Evolutionary conservation across 2,888 invertebrate species (phyloP).

Genomic region (Coremacera marginata): DNA sequence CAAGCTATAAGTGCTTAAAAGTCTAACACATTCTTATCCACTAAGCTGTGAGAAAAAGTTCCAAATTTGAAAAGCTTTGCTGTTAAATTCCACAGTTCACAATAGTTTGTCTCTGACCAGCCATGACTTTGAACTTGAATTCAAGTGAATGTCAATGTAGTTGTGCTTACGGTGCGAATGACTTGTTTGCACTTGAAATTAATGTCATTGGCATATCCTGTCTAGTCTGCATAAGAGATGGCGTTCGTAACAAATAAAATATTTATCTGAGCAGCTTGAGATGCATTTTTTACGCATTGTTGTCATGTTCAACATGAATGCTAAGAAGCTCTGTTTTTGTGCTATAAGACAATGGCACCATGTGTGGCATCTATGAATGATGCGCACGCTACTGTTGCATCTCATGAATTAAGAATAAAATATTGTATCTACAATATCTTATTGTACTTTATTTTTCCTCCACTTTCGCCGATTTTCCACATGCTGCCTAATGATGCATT

Average conservation of each 20-base stretch:
- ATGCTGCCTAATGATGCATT: constrained; percentile 50
- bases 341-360: background rate
- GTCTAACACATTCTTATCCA: too few relatives aligned
- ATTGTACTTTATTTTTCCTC: constrained; percentile 16
- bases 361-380: background rate
- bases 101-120: background rate
- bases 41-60: too few relatives aligned
- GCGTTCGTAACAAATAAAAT: too few relatives aligned
- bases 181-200: constrained; percentile 10
- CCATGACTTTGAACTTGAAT: constrained; percentile 22
- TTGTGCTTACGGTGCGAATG: background rate
- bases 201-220: constrained; percentile 15
- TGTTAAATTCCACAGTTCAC: background rate
- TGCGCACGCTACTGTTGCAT: background rate
- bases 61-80: too few relatives aligned
- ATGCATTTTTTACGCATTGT: background rate
- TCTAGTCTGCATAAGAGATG: constrained; percentile 15
- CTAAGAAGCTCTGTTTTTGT: too few relatives aligned
- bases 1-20: too few relatives aligned
- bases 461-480: constrained; percentile 40
- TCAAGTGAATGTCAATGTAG: background rate
- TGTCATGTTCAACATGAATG: background rate
- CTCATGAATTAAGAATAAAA: background rate
- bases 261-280: background rate
- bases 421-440: background rate